These are phyloP conservation scores for Geothlypis trichas DNA, from an alignment of 2,113 vertebrate genomes.

Conservation along the genomic window DNA sequence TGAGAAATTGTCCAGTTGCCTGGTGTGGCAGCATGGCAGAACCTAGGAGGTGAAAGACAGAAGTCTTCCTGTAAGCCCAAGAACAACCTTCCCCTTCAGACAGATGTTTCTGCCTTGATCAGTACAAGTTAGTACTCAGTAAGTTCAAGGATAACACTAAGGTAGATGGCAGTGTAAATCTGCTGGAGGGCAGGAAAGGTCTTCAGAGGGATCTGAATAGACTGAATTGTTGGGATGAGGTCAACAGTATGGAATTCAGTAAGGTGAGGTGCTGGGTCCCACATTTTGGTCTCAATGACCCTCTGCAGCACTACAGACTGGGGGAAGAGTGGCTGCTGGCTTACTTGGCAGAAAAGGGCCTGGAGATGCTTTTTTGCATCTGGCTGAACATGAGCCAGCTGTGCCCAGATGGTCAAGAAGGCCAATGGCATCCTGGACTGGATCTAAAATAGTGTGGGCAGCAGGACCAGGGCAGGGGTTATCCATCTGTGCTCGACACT, in stretches of 20 bases:
- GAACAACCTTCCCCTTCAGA: neutral
- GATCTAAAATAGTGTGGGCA: neutral
- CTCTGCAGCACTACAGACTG: neutral
- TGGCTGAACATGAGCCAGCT: no score
- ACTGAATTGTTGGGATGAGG: neutral
- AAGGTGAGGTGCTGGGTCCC: no score
- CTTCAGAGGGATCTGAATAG: neutral
- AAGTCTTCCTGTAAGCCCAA: neutral
- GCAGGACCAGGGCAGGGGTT: neutral
- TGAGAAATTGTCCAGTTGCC: neutral
- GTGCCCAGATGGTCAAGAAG: neutral
- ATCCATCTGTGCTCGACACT: accelerated
- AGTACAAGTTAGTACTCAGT: neutral
- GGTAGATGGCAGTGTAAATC: neutral
- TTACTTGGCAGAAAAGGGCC: neutral
- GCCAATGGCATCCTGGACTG: neutral
- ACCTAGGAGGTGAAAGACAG: neutral
- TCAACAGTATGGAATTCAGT: neutral
- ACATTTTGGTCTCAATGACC: neutral
- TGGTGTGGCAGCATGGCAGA: neutral
- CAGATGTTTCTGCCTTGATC: neutral
- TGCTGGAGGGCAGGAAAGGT: neutral
- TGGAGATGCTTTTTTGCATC: neutral
- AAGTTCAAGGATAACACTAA: neutral
- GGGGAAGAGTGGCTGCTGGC: neutral